Evolutionary conservation across 2,113 vertebrate species (phyloP).

Genomic region (Psittacula cyanocephala): DNA sequence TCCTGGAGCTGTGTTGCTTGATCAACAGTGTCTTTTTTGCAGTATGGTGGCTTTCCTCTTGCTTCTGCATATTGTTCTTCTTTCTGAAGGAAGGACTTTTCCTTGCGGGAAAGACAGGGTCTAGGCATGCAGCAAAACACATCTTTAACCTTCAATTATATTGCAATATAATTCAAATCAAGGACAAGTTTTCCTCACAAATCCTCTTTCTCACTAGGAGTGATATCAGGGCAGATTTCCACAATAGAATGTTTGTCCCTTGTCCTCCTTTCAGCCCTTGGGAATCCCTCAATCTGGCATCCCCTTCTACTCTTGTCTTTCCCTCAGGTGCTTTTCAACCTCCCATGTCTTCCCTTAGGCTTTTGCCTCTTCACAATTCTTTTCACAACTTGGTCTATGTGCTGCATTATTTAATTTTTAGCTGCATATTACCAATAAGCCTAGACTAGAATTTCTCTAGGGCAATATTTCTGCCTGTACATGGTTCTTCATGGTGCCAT

Average conservation of each 20-base stretch:
- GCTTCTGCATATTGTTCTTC: neutral
- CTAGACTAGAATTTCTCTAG: neutral
- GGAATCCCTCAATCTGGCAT: neutral
- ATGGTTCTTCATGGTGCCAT: neutral
- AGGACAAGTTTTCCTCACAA: neutral
- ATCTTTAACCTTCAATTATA: neutral
- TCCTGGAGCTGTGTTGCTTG: neutral
- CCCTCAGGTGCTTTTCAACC: neutral
- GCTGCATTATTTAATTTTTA: neutral
- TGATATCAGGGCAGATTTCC: neutral
- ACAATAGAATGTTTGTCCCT: accelerated
- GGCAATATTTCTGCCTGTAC: neutral
- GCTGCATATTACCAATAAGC: neutral
- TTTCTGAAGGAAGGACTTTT: neutral
- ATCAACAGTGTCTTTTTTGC: neutral
- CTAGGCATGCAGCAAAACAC: neutral
- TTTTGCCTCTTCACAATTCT: neutral
- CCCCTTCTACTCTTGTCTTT: neutral
- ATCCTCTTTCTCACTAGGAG: neutral
- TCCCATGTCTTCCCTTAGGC: neutral
- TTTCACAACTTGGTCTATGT: neutral
- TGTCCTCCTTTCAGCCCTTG: neutral
- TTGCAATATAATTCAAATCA: neutral
- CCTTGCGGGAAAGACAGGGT: neutral
- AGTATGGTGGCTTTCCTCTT: neutral